Evolutionary conservation across 2,113 vertebrate species (phyloP).

Genomic region (Melospiza melodia): DNA sequence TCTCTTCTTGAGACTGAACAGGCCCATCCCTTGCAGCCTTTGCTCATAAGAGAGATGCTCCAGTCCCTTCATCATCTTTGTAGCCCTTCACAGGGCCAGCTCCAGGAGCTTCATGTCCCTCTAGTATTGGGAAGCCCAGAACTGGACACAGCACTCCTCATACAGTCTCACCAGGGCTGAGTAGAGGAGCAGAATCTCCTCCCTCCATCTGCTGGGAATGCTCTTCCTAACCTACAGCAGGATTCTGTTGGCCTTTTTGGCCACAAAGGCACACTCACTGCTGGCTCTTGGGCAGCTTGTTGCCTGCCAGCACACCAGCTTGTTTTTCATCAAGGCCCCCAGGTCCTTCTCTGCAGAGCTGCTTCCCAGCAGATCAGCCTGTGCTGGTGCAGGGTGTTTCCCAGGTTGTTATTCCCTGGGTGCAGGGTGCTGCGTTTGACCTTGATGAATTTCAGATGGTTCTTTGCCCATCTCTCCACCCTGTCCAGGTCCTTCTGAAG

Average conservation of each 20-base stretch:
- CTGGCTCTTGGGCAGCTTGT: not conserved
- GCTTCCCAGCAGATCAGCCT: not conserved
- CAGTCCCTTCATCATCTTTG: accelerated
- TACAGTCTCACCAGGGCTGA: not conserved
- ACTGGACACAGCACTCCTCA: not conserved
- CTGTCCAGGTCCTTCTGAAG: not conserved
- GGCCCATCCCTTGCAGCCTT: not conserved
- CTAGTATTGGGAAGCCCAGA: not conserved
- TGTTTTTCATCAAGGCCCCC: not conserved
- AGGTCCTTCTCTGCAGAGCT: not conserved
- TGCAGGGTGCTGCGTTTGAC: not conserved
- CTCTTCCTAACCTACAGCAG: not conserved
- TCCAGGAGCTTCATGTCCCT: not conserved
- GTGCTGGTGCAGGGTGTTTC: not conserved
- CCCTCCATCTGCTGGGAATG: not conserved
- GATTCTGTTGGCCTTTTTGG: not conserved
- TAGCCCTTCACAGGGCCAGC: no score
- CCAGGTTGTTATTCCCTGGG: not conserved
- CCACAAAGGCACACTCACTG: not conserved
- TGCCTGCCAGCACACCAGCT: not conserved
- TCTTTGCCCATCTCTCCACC: not conserved
- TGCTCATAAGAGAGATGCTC: not conserved
- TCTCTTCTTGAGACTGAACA: not conserved
- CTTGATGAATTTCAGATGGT: not conserved
- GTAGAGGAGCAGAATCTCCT: not conserved